Evolutionary conservation across 2,888 invertebrate species (phyloP), one percentile per base, ranked within the genome.

Genomic region (Sinodicranocentrus sp.): DNA sequence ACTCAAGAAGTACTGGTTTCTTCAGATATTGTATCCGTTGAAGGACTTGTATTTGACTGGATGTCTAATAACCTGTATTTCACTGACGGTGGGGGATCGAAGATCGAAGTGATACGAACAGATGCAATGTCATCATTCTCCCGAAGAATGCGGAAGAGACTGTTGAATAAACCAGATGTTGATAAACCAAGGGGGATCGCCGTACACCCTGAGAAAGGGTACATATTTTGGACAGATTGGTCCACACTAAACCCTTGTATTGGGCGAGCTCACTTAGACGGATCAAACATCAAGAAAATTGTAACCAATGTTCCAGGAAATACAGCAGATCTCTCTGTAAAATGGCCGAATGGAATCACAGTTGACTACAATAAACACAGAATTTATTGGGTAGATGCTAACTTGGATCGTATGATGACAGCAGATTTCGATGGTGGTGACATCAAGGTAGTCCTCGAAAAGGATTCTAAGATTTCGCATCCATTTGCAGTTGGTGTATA

Each of bases 41-140:
- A 97, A 91, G 96, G 96, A 0, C 94, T 97, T 94, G 95, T 96
- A 0, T 93, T 95, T 70, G 97, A 98, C 90, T 97, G 96, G 96
- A 94, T 96, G 15, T 95, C 95, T 0, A 94, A 95, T 82, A 94
- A 95, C 79, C 90, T 98, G 17, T 98, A 96, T 91, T 97, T 97
- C 90, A 82, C 71, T 67, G 97, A 97, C 89, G 95, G 96, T 0
- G 92, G 94, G 73, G 92, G 94, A 48, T 93, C 94, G 88, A 94
- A 94, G 89, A 96, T 97, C 82, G 96, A 97, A 90, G 94, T 96
- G 0, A 94, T 97, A 1, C 92, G 94, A 72, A 95, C 94, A 0
- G 92, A 94, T 88, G 21, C 13, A 8, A 15, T 23, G 0, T 2
- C 21, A 10, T 89, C 92, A 71, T 91, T 93, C 84, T 91, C 92